Evolutionary conservation across 2,113 vertebrate genomes (phyloP).

Genomic region (Gobius niger): DNA sequence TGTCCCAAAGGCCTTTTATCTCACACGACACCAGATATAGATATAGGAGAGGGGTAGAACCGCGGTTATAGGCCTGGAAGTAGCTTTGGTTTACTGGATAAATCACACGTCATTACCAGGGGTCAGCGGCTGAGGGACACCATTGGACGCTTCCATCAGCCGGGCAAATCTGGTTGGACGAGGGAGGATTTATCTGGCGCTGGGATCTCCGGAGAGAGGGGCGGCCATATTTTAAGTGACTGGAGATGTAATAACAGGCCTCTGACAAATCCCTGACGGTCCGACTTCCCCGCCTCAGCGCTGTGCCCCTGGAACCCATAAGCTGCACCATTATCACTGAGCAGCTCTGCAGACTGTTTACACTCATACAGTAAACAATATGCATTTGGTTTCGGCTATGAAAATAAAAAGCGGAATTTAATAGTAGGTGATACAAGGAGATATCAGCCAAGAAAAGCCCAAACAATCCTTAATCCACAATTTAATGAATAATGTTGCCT

Average conservation of each 20-base stretch:
- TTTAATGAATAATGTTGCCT: background rate
- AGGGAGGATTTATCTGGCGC: slow-evolving; percentile 71
- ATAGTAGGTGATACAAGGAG: background rate
- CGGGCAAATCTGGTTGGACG: slow-evolving; percentile 62
- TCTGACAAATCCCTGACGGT: slow-evolving; percentile 71
- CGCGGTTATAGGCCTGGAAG: slow-evolving; percentile 25
- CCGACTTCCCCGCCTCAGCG: slow-evolving; percentile 51
- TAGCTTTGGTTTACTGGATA: slow-evolving; percentile 66
- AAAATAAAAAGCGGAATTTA: background rate
- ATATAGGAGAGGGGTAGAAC: slow-evolving; percentile 18
- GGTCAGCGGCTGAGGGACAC: slow-evolving; percentile 55
- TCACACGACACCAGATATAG: slow-evolving; percentile 65
- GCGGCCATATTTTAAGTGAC: slow-evolving; percentile 71
- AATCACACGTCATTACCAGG: slow-evolving; percentile 73
- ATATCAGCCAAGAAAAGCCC: background rate
- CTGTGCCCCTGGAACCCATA: slow-evolving; percentile 29
- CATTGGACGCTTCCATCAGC: slow-evolving; percentile 56
- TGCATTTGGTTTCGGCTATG: background rate
- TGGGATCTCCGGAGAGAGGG: slow-evolving; percentile 67
- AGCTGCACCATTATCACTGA: slow-evolving; percentile 46
- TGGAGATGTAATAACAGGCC: slow-evolving; percentile 73
- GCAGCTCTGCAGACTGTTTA: slow-evolving; percentile 22
- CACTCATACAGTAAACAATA: background rate
- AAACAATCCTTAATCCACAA: background rate
- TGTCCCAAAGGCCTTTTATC: slow-evolving; percentile 68